Conservation (phyloP, 1,140 invertebrate species). For the Geopemphigus sp. region DNA sequence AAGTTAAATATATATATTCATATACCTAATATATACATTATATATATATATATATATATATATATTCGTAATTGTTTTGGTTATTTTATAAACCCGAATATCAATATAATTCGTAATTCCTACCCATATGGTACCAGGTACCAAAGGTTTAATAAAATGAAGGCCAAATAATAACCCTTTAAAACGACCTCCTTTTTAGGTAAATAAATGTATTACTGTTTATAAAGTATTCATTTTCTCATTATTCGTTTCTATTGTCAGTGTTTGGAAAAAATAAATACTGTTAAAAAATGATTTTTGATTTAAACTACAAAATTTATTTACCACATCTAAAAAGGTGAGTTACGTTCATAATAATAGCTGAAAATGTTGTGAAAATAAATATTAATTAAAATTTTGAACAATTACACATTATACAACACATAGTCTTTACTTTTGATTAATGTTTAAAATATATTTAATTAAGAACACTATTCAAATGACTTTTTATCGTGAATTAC, state of each 20-base stretch:
- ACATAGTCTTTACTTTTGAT: too few species aligned
- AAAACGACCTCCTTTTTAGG: neutral
- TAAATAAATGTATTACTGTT: neutral
- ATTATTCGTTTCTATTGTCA: neutral
- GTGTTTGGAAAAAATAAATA: neutral
- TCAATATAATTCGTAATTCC: neutral
- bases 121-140: constrained; percentile 36
- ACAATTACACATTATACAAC: too few species aligned
- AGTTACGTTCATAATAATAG: neutral
- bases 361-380: neutral
- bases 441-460: too few species aligned
- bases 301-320: constrained; percentile 25
- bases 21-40: neutral
- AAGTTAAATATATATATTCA: neutral
- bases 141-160: neutral
- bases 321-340: constrained; percentile 2
- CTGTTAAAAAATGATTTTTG: constrained; percentile 22
- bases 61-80: neutral
- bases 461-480: too few species aligned
- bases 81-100: neutral
- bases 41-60: neutral
- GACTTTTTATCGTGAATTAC: too few species aligned
- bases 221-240: neutral
- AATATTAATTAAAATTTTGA: too few species aligned
- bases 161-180: neutral